Base-by-base conservation (phyloP, 2,888 invertebrate species). In the Ormyrus thymus region DNA sequence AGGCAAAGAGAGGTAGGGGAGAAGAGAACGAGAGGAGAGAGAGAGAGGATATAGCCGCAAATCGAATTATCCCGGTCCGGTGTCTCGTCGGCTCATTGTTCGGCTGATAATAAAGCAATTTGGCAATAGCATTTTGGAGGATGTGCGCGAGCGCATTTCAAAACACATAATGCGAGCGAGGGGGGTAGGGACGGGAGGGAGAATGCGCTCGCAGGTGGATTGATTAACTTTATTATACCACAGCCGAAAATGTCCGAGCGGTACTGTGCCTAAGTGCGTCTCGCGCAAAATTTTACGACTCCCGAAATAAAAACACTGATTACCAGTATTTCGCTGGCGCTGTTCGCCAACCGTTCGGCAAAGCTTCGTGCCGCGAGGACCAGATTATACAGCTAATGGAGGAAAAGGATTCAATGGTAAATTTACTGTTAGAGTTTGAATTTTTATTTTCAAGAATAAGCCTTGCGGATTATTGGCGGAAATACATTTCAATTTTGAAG, bases 71-170 rank as follows among this genome's bases (percentile, higher is more conserved):
- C 71, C 46, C 50, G 50, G 75, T 61, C 65, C 66, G 55, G 75
- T 79, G 79, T 70, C 71, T 79, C 75, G 71, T 71, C 70, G 71
- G 65, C 74, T 79, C 75, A 79, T 79, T 79, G 79, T 79, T 79
- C 75, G 15, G 71, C 66, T 75, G 71, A 79, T 79, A 79, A 79
- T 75, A 79, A 79, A 75, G 79, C 75, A 71, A 71, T 79, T 79
- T 79, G 75, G 45, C 61, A 66, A 79, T 75, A 66, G 73, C 69
- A 69, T 74, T 74, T 69, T 69, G 69, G 68, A 74, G 11, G 72
- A 55, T 10, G 68, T 9, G 50, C 61, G 43, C 61, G 45, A 43
- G 59, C 61, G 59, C 56, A 43, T 66, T 77, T 68, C 69, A 51
- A 58, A 59, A 58, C 29, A 46, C 70, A 74, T 74, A 79, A 75